Conservation (phyloP, 2,888 invertebrate species). For the Spodoptera littoralis region DNA sequence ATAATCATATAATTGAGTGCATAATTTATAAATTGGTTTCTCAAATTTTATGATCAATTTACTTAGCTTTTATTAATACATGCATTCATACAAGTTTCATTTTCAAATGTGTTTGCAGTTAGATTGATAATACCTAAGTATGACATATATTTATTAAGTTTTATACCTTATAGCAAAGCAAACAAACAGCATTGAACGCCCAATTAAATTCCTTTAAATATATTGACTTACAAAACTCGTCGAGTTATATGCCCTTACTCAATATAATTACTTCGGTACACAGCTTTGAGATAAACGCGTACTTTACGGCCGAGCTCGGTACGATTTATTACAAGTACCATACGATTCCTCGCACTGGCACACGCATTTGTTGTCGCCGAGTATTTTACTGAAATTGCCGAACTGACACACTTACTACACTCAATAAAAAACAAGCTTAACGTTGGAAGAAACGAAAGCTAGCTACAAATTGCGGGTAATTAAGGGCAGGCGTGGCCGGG, state of each 20-base stretch:
- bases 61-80: too few species aligned
- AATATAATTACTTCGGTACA: conserved; percentile 35
- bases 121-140: too few species aligned
- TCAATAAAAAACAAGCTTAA: conserved; percentile 30
- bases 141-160: conserved; percentile 20
- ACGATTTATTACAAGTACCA: conserved; percentile 38
- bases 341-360: conserved; percentile 14
- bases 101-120: too few species aligned
- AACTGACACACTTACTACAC: conserved; percentile 18
- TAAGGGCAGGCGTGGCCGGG: conserved; percentile 54
- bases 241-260: conserved; percentile 33
- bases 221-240: conserved; percentile 50
- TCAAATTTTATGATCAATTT: too few species aligned
- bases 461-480: conserved; percentile 56
- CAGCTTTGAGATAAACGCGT: conserved; percentile 37
- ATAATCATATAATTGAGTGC: too few species aligned
- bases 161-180: conserved; percentile 17
- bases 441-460: conserved; percentile 38
- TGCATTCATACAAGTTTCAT: too few species aligned
- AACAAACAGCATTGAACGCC: conserved; percentile 27
- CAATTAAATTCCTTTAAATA: conserved; percentile 47
- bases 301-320: conserved; percentile 37
- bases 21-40: too few species aligned
- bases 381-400: conserved; percentile 21
- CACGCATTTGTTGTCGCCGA: conserved; percentile 23